A percentile compares a stretch with the other conserved stretches of the same genome.
Evolutionary conservation across 2,113 vertebrate species (phyloP).

Genomic region (Pogona vitticeps): DNA sequence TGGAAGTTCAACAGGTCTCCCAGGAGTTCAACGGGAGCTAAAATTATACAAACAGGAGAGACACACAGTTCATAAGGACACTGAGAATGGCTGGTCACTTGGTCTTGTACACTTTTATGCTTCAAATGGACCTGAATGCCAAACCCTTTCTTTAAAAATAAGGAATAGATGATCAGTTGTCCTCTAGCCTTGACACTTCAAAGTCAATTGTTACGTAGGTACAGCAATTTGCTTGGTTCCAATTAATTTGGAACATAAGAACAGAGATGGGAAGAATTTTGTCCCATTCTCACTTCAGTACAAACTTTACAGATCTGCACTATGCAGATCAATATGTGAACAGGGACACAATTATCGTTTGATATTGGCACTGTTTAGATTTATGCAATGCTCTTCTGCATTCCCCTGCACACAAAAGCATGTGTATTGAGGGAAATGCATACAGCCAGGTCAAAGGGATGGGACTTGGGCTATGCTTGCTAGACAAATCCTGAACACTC

Average conservation of each 20-base stretch:
- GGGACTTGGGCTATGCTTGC: too few species aligned
- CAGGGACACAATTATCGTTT: too few species aligned
- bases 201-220: neutral
- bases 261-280: neutral
- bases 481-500: neutral
- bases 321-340: too few species aligned
- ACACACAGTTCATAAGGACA: neutral
- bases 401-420: too few species aligned
- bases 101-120: neutral
- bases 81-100: conserved; percentile 20
- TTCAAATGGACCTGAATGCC: conserved; percentile 12
- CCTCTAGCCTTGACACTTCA: neutral
- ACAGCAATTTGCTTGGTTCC: neutral
- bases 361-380: too few species aligned
- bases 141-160: neutral
- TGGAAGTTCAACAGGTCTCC: neutral
- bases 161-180: neutral
- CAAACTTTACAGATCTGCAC: too few species aligned
- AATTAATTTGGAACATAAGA: neutral
- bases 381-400: too few species aligned
- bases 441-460: too few species aligned
- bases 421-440: too few species aligned
- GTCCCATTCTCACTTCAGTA: too few species aligned
- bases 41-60: conserved; percentile 31
- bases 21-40: neutral